Evolutionary conservation across 2,888 invertebrate genomes (phyloP).

Genomic region (Ochlodes sylvanus): DNA sequence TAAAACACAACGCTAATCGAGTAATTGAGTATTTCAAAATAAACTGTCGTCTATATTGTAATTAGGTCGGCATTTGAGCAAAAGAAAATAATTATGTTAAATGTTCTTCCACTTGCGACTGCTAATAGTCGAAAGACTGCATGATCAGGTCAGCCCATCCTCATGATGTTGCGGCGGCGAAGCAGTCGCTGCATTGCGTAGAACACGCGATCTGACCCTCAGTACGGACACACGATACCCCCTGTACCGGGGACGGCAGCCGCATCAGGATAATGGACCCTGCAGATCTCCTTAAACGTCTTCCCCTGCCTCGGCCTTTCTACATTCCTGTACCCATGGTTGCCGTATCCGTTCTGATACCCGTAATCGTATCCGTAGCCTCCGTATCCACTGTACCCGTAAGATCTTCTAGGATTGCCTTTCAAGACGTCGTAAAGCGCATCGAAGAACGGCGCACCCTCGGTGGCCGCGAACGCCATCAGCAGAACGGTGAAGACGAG

Average conservation of each 20-base stretch:
- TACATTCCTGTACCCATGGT: constrained; percentile 53
- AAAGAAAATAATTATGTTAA: constrained; percentile 27
- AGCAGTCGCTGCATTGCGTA: constrained; percentile 81
- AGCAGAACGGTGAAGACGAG: constrained; percentile 54
- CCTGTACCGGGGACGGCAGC: constrained; percentile 78
- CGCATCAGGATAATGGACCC: constrained; percentile 87
- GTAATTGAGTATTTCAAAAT: constrained; percentile 13
- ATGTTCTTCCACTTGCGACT: constrained; percentile 18
- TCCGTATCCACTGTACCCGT: constrained; percentile 66
- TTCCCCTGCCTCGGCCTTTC: constrained; percentile 70
- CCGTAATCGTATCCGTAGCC: constrained; percentile 59
- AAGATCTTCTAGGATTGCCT: constrained; percentile 70
- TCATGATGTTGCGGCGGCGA: constrained; percentile 80
- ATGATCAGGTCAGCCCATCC: constrained; percentile 71
- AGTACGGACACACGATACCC: constrained; percentile 87
- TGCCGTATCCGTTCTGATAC: constrained; percentile 52
- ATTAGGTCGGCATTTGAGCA: constrained; percentile 26
- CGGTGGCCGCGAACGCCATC: constrained; percentile 55
- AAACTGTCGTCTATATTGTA: constrained; percentile 14
- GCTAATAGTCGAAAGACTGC: constrained; percentile 23
- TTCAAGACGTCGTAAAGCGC: constrained; percentile 76
- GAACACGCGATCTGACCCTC: constrained; percentile 84
- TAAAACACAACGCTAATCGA: constrained; percentile 10
- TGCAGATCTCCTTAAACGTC: constrained; percentile 89
- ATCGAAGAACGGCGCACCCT: constrained; percentile 76